Conservation (phyloP, 2,888 invertebrate species). For the Bugulina stolonifera region DNA sequence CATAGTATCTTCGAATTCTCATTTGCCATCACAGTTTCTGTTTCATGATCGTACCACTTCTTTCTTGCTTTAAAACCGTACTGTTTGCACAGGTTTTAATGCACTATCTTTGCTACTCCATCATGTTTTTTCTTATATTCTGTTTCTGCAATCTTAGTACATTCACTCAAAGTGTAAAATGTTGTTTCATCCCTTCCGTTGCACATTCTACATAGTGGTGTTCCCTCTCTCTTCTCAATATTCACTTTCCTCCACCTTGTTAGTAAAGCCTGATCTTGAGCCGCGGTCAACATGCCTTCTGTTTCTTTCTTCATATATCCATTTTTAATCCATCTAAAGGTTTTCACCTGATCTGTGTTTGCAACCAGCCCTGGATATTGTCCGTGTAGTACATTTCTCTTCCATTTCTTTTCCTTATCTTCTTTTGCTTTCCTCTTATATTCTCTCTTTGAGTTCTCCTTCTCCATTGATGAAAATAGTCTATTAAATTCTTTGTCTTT, state of each 20-base stretch:
- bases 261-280: neutral
- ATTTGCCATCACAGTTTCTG: neutral
- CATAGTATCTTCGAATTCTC: neutral
- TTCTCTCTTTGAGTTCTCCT: neutral
- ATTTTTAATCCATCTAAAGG: neutral
- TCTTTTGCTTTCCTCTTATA: neutral
- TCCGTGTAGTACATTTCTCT: slow-evolving; percentile 6
- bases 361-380: neutral
- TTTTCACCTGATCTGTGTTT: neutral
- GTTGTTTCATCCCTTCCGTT: neutral
- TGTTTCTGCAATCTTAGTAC: neutral
- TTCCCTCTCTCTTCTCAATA: neutral
- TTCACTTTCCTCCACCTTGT: neutral
- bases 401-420: neutral
- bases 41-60: neutral
- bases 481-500: neutral
- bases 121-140: too few species aligned
- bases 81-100: too few species aligned
- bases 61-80: too few species aligned
- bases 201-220: neutral
- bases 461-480: neutral
- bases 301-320: too few species aligned
- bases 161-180: slow-evolving; percentile 7
- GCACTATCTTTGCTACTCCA: too few species aligned
- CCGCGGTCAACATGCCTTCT: neutral